Evolutionary conservation across 2,888 invertebrate genomes (phyloP), one percentile per base, ranked within the genome.

Genomic region (Andrena dorsata): DNA sequence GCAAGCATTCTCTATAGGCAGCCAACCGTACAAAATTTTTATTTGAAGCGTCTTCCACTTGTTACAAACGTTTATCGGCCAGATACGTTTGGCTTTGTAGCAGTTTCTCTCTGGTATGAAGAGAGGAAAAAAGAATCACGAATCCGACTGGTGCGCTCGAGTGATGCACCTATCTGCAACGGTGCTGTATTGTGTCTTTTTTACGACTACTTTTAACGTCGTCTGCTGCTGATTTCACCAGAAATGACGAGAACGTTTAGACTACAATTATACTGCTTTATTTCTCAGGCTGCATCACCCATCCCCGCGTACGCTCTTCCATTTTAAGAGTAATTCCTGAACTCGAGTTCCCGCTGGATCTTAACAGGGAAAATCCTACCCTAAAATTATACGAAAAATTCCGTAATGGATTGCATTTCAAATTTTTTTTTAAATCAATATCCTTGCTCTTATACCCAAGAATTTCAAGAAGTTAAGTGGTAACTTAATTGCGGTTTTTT

Each of bases 41-140:
- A 60, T 69, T 78, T 68, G 47, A 26, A 77, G 41, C 28, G 26
- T 72, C 49, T 16, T 64, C 60, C 35, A 16, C 32, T 83, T 71
- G 83, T 80, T 83, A 78, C 72, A 76, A 82, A 32, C 75, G 76
- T 77, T 84, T 78, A 82, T 86, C 71, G 69, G 72, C 64, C 53
- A 81, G 65, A 70, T 81, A 72, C 72, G 47, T 58, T 60, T 51
- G 58, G 75, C 78, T 80, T 79, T 81, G 86, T 79, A 41, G 56
- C n/a, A 23, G 49, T 35, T 58, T 20, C 72, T 66, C 53, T 69
- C 49, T 16, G 53, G 10, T 23, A 58, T 16, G 65, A 41, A 78
- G 32, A 60, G 30, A 30, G 63, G n/a, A 51, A 78, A 64, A 76
- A 56, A 35, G 30, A 72, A 68, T 75, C 69, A 56, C 56, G 30